Base-by-base conservation (phyloP, 2,888 invertebrate genomes). In the Tenthredo amoena region DNA sequence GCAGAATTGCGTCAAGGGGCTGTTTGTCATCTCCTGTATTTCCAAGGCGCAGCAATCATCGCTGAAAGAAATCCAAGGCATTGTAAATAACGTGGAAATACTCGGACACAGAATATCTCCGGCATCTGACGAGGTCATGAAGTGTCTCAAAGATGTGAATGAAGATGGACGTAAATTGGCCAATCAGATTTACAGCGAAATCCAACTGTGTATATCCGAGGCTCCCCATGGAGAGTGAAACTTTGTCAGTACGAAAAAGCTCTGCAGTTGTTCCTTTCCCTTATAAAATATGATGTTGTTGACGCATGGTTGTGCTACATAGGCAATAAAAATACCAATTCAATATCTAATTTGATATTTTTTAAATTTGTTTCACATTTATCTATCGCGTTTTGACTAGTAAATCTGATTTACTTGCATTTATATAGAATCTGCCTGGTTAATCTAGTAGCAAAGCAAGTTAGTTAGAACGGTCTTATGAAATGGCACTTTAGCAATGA, bases 401-500 rank as follows among this genome's bases (percentile, higher is more conserved):
- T 18, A 6, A 50, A 6, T n/a, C n/a, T n/a, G 55, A n/a, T 55
- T 55, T n/a, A 55, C 55, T n/a, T n/a, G 55, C n/a, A n/a, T 6
- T 55, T 55, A n/a, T 55, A n/a, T 55, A 55, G 55, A 55, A 55
- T 55, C 55, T n/a, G 55, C 2, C n/a, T 55, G 7, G n/a, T 55
- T 55, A n/a, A 55, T 55, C n/a, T 55, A n/a, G 55, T 55, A n/a
- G n/a, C 55, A 55, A 43, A 43, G 26, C 21, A 40, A 77, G 77
- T 77, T 50, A 31, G 77, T 77, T 55, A 50, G 18, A 77, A 77
- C 50, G 62, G 62, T 40, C 58, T 40, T 81, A 26, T 62, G 62
- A 81, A 81, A 81, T 47, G 81, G 81, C 81, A 81, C 62, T 81
- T 81, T 65, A 37, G 81, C 47, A 81, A 81, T 81, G 81, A 81